phyloP scores from a whole-genome alignment of 1,140 invertebrate genomes.

The Trichonephila inaurata region DNA sequence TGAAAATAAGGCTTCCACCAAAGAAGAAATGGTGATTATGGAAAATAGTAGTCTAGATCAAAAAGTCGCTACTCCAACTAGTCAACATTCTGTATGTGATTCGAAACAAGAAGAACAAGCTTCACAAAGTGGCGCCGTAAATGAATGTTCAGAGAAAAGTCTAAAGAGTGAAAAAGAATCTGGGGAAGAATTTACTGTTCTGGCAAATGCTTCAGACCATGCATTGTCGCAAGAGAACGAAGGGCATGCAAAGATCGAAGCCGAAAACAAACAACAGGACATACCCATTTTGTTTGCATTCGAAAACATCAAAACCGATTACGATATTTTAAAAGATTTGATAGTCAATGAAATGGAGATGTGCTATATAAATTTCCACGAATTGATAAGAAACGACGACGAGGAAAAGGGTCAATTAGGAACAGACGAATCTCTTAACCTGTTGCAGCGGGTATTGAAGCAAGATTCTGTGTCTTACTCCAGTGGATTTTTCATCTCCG shows the following conservation, averaged over 20 bases:
- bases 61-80: neutral
- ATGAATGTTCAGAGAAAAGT: neutral
- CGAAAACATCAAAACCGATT: slow-evolving; percentile 52
- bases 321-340: slow-evolving; percentile 38
- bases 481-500: slow-evolving; percentile 61
- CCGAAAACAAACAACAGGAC: neutral
- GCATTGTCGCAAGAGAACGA: neutral
- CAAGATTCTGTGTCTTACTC: slow-evolving; percentile 61
- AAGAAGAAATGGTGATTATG: neutral
- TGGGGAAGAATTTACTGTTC: neutral
- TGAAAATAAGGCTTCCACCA: neutral
- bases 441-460: slow-evolving; percentile 42
- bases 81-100: neutral
- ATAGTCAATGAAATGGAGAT: slow-evolving; percentile 54
- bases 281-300: slow-evolving; percentile 55
- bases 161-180: neutral
- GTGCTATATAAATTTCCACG: slow-evolving; percentile 60
- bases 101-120: neutral
- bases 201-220: neutral
- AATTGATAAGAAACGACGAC: slow-evolving; percentile 40
- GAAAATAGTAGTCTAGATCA: neutral
- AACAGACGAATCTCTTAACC: neutral
- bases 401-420: neutral
- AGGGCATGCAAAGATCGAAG: neutral
- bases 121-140: neutral